Base-by-base conservation (phyloP, 2,113 vertebrate genomes). In the Trachemys scripta region DNA sequence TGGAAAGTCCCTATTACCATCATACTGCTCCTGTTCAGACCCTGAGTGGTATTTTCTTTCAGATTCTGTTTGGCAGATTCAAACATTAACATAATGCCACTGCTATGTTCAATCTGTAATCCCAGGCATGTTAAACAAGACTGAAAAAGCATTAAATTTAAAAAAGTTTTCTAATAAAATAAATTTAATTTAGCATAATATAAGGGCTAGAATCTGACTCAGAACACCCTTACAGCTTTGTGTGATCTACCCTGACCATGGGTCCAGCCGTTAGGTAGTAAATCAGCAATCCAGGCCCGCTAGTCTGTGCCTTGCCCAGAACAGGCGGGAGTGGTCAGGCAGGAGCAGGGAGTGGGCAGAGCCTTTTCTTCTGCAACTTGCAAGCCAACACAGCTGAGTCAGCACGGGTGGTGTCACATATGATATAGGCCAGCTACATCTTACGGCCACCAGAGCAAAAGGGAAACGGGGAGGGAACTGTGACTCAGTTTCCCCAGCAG, bases 1-100 rank as follows among this genome's bases (percentile, higher is more conserved):
- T 14, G 59, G 69, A 31, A 88, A 75, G 47, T n/a, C 14, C 76
- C 88, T 35, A 75, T 92, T 89, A 90, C 62, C 78, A 82, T 45
- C 92, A 89, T 29, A n/a, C 27, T 4, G 0, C 83, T 79, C 62
- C 92, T 84, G 84, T 89, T 91, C 86, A 82, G 86, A 85, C 80
- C 47, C 51, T 56, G 83, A 54, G 87, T 92, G 92, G 79, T 89
- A 93, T 87, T 92, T 95, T 75, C 90, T 91, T 94, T 94, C 72
- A 86, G 84, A 54, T 72, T 31, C 49, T 82, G 89, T 84, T 57
- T 84, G 78, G 62, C 56, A 85, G 51, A 79, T 53, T 92, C 80
- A 96, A 93, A 91, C 80, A 85, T 84, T 49, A 47, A 56, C 38
- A 62, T 76, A 87, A 65, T 3, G 22, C 57, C 47, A 81, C 6